A percentile compares a stretch with the other conserved stretches of the same genome.
phyloP scores from a whole-genome alignment of 2,113 vertebrate species.

The Rhabdomys dilectus region DNA sequence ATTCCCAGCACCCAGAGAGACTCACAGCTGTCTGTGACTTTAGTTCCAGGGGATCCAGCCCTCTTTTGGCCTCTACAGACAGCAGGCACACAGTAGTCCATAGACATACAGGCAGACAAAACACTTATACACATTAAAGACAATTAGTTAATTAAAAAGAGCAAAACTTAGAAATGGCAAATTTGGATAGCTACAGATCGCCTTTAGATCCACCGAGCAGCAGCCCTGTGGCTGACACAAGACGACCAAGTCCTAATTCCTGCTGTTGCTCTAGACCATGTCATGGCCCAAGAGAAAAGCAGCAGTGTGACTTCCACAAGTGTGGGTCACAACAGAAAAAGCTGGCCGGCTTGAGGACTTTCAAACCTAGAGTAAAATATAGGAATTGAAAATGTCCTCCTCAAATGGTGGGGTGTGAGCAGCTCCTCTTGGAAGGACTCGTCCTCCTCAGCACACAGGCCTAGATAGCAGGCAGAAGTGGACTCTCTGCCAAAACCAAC shows the following conservation, averaged over 20 bases:
- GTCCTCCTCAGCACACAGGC: not conserved
- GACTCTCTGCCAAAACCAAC: not conserved
- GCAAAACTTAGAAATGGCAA: conserved; percentile 45
- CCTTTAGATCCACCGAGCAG: not conserved
- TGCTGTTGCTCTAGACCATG: conserved; percentile 4
- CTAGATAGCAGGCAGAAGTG: not conserved
- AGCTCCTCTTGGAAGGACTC: not conserved
- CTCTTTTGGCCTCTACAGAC: not conserved
- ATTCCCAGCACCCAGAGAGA: not conserved
- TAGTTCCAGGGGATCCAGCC: not conserved
- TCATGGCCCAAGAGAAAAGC: not conserved
- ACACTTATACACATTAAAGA: not conserved
- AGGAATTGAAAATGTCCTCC: not conserved
- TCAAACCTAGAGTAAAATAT: conserved; percentile 46
- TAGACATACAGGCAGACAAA: not conserved
- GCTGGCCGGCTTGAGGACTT: conserved; percentile 14
- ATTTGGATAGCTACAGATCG: not conserved
- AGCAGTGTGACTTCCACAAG: conserved; percentile 12
- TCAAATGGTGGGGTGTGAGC: not conserved
- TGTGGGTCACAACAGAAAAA: conserved; percentile 49
- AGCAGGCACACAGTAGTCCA: not conserved
- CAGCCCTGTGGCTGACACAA: not conserved
- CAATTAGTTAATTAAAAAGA: not conserved
- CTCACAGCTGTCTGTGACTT: not conserved
- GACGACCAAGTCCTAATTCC: not conserved